These are phyloP conservation scores for Drosophila greeni DNA, from an alignment of 2,888 invertebrate genomes.

Conservation along the genomic window DNA sequence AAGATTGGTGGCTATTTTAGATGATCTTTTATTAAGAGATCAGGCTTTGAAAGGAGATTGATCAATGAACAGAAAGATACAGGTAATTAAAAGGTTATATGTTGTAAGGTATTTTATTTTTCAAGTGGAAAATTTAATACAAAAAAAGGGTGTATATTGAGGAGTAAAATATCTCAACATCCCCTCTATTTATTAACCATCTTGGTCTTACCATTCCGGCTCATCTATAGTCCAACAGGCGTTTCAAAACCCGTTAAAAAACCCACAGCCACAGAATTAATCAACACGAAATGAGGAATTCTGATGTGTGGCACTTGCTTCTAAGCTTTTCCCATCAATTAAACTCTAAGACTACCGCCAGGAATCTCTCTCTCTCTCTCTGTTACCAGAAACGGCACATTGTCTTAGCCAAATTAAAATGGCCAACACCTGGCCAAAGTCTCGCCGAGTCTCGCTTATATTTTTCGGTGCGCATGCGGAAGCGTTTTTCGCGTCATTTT, in stretches of 20 bases:
- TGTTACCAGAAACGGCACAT: slow-evolving; percentile 70
- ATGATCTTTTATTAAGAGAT: slow-evolving; percentile 14
- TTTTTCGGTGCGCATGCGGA: slow-evolving; percentile 63
- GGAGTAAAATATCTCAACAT: no score
- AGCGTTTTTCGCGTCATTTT: slow-evolving; percentile 74
- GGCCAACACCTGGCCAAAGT: slow-evolving; percentile 56
- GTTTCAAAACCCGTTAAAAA: slow-evolving; percentile 35
- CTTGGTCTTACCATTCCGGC: slow-evolving; percentile 9
- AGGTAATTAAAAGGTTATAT: neutral
- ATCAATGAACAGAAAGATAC: neutral
- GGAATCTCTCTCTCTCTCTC: slow-evolving; percentile 38
- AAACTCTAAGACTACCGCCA: slow-evolving; percentile 58
- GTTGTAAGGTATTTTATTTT: neutral
- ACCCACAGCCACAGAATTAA: slow-evolving; percentile 45
- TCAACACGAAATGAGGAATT: slow-evolving; percentile 46
- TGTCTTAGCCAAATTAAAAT: slow-evolving; percentile 69
- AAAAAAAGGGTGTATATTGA: neutral
- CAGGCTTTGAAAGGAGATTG: neutral
- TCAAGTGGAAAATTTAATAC: no score
- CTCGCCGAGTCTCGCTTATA: slow-evolving; percentile 12
- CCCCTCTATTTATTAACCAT: slow-evolving; percentile 17
- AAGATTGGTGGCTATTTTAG: slow-evolving; percentile 18
- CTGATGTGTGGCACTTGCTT: slow-evolving; percentile 36
- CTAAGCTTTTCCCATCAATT: slow-evolving; percentile 58
- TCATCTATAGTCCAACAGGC: slow-evolving; percentile 45